These are phyloP conservation scores for Zeugodacus cucurbitae DNA, from an alignment of 1,140 invertebrate genomes.

Conservation along the genomic window DNA sequence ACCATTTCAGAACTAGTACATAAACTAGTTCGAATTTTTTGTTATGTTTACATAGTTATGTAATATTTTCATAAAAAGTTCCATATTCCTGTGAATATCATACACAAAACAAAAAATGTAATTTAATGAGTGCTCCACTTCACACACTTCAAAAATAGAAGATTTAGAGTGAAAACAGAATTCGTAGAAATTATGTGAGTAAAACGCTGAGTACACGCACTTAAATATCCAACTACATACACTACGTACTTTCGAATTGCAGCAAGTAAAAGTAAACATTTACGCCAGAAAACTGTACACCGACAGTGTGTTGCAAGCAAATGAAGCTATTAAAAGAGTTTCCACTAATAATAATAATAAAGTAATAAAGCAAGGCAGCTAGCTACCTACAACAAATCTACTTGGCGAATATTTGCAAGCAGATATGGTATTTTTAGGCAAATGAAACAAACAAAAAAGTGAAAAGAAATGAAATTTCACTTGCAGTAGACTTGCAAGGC, in stretches of 20 bases:
- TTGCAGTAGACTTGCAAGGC: neutral
- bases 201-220: neutral
- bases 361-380: no score
- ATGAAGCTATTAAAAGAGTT: conserved; percentile 23
- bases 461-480: neutral
- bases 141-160: neutral
- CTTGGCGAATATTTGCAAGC: neutral
- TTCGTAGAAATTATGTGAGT: neutral
- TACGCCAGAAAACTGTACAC: neutral
- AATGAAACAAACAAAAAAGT: neutral
- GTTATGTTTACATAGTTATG: no score
- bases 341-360: neutral
- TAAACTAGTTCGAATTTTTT: neutral
- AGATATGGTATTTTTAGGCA: neutral
- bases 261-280: neutral
- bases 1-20: neutral
- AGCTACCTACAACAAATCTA: neutral
- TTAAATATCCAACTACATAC: neutral
- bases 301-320: neutral
- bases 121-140: neutral
- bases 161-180: neutral
- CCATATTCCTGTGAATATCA: neutral
- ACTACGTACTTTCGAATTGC: neutral
- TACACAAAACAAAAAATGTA: neutral
- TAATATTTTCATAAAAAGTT: no score